These are phyloP conservation scores for Hofmannophila pseudospretella DNA, from an alignment of 2,888 invertebrate species.

Conservation along the genomic window DNA sequence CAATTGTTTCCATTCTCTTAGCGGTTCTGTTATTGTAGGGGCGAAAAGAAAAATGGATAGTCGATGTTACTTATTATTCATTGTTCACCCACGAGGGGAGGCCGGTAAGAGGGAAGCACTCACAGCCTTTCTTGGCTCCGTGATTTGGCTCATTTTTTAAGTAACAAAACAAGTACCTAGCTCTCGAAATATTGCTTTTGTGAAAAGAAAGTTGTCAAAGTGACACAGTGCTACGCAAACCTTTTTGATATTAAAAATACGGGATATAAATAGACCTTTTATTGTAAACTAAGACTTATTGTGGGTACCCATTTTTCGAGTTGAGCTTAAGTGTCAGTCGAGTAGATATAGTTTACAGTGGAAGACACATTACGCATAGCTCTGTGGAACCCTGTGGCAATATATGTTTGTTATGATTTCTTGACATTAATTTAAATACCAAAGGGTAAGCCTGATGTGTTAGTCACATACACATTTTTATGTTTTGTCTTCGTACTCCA, in stretches of 20 bases:
- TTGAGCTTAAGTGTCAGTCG: no score
- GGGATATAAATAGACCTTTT: no score
- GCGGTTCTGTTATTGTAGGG: constrained; percentile 56
- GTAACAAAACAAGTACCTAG: constrained; percentile 62
- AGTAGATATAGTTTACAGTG: no score
- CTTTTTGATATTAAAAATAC: constrained; percentile 28
- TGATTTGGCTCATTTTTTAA: constrained; percentile 71
- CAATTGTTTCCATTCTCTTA: constrained; percentile 64
- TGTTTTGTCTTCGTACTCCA: no score
- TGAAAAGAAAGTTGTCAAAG: constrained; percentile 31
- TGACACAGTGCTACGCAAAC: constrained; percentile 33
- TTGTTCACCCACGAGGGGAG: constrained; percentile 45
- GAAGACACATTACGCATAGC: no score
- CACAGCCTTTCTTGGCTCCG: constrained; percentile 51
- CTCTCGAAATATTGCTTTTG: constrained; percentile 40
- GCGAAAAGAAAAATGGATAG: constrained; percentile 67
- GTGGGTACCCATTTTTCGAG: no score
- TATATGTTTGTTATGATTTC: no score
- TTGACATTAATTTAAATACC: no score
- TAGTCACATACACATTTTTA: no score
- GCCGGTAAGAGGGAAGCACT: constrained; percentile 18
- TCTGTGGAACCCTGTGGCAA: no score
- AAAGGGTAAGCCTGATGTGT: no score
- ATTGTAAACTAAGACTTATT: no score
- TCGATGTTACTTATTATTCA: constrained; percentile 72